Conservation (phyloP, 2,113 vertebrate species). For the Strix aluco region DNA sequence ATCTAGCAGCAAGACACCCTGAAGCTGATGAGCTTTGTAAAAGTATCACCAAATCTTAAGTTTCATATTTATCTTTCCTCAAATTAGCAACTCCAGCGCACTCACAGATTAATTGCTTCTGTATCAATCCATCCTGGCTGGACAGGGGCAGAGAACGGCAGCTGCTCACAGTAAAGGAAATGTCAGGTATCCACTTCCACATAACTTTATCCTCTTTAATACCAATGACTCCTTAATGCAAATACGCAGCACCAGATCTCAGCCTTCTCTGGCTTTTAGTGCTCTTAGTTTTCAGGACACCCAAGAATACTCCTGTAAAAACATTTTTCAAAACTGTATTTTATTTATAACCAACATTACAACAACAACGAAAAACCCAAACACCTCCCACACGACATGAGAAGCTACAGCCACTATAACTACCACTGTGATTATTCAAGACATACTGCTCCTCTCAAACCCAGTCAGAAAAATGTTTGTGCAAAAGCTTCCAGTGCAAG, state of each 20-base stretch:
- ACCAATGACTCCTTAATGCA: not conserved
- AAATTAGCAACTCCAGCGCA: not conserved
- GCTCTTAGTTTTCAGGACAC: not conserved
- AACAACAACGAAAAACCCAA: not conserved
- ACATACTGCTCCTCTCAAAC: not conserved
- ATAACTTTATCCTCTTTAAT: not conserved
- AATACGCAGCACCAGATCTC: not conserved
- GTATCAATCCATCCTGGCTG: not conserved
- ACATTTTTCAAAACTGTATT: not conserved
- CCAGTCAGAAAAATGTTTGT: slow-evolving; percentile 15
- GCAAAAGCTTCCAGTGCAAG: slow-evolving; percentile 54
- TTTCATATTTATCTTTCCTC: not conserved
- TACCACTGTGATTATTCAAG: not conserved
- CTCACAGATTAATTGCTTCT: not conserved
- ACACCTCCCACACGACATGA: not conserved
- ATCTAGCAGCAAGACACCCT: not conserved
- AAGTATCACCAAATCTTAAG: not conserved
- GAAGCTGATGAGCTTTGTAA: not conserved
- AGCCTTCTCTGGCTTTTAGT: not conserved
- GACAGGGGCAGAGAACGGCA: not conserved
- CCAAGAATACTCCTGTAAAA: not conserved
- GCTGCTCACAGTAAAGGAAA: not conserved
- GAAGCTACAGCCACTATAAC: not conserved
- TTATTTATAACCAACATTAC: slow-evolving; percentile 25
- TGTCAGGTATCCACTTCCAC: not conserved